Percentiles rank a stretch among this genome's conserved stretches.
Evolutionary conservation across 2,113 vertebrate genomes (phyloP).

Genomic region (Colius striatus): DNA sequence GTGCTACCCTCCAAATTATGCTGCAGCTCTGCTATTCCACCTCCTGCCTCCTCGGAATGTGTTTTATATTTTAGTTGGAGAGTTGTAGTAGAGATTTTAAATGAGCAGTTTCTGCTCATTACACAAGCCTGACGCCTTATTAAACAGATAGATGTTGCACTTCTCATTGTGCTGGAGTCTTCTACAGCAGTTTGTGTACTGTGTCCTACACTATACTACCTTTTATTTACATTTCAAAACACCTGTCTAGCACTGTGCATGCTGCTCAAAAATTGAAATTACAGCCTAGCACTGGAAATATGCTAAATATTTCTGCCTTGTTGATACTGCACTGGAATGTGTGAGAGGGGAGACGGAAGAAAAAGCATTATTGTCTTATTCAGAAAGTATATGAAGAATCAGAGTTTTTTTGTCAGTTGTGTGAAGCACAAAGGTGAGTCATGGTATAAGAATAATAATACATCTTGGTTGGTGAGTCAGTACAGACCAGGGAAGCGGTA

Average conservation of each 20-base stretch:
- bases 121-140: not conserved
- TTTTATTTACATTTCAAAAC: conserved; percentile 49
- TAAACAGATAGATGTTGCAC: conserved; percentile 8
- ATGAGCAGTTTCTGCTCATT: conserved; percentile 13
- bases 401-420: not conserved
- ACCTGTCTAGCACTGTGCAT: not conserved
- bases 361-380: not conserved
- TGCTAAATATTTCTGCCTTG: conserved; percentile 8
- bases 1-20: not conserved
- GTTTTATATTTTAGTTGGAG: conserved; percentile 29
- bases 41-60: not conserved
- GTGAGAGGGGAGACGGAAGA: not conserved
- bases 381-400: not conserved
- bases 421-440: not conserved
- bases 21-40: not conserved
- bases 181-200: not conserved
- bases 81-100: conserved; percentile 11
- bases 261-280: conserved; percentile 17
- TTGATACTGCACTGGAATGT: not conserved
- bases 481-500: not conserved
- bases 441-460: not conserved
- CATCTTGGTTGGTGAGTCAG: not conserved
- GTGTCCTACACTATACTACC: not conserved
- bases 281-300: not conserved
- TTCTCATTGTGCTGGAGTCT: not conserved